These are phyloP conservation scores for Druon quercuslanigerum DNA, from an alignment of 1,140 invertebrate genomes.

Conservation along the genomic window DNA sequence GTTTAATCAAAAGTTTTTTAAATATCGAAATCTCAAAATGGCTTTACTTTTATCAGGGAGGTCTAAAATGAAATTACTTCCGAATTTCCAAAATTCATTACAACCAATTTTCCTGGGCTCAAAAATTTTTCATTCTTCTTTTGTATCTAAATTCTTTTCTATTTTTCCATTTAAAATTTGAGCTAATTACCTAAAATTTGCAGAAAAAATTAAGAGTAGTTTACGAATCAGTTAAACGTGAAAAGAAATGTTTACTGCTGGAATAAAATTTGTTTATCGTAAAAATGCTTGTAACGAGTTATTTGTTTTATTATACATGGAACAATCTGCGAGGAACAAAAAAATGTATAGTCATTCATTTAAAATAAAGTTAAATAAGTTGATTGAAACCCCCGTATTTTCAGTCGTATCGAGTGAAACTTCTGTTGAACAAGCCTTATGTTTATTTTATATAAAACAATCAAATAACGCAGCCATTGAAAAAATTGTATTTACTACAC, in stretches of 20 bases:
- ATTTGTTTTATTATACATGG: not conserved
- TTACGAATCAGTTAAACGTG: too few species aligned
- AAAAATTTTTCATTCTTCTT: too few species aligned
- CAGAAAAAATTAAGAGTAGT: too few species aligned
- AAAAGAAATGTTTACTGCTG: not conserved
- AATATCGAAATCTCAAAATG: not conserved
- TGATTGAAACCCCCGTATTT: not conserved
- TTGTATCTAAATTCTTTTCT: too few species aligned
- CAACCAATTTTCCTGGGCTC: too few species aligned
- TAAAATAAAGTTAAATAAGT: not conserved
- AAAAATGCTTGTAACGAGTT: slow-evolving; percentile 12
- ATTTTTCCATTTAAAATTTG: too few species aligned
- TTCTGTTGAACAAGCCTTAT: slow-evolving; percentile 9
- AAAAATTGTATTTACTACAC: not conserved
- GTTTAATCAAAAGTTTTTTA: not conserved
- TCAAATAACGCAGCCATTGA: not conserved
- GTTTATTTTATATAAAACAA: slow-evolving; percentile 1
- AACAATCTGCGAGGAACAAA: slow-evolving; percentile 11
- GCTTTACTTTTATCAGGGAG: too few species aligned
- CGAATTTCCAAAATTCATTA: too few species aligned
- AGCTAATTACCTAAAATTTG: too few species aligned
- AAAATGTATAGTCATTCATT: slow-evolving; percentile 5
- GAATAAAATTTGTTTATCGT: not conserved
- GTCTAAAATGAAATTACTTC: too few species aligned
- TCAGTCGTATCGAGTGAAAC: slow-evolving; percentile 7